A percentile compares a stretch with the other conserved stretches of the same genome.
Evolutionary conservation across 2,113 vertebrate genomes (phyloP).

Genomic region (Passer montanus): DNA sequence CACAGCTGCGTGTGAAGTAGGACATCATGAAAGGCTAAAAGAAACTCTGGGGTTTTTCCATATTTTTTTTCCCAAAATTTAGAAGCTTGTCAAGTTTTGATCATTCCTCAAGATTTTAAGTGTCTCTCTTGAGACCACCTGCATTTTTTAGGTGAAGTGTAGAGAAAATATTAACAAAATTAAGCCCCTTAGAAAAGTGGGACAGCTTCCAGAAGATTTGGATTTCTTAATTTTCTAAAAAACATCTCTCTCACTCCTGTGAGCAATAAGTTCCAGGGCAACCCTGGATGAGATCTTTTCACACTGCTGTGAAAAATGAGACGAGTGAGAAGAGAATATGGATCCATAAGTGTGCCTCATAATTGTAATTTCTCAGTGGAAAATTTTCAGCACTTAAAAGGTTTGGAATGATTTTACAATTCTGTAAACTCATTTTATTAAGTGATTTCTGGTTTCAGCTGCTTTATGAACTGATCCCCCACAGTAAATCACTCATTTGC

Average conservation of each 20-base stretch:
- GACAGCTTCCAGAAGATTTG: not conserved
- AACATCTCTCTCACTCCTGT: not conserved
- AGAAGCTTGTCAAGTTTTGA: not conserved
- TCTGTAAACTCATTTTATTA: slow-evolving; percentile 34
- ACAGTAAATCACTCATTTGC: slow-evolving; percentile 25
- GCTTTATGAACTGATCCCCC: slow-evolving; percentile 29
- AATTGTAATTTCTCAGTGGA: slow-evolving; percentile 30
- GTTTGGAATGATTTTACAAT: slow-evolving; percentile 14
- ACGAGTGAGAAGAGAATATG: not conserved
- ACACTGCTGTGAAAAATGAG: not conserved
- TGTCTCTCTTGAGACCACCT: not conserved
- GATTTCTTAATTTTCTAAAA: not conserved
- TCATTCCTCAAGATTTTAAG: not conserved
- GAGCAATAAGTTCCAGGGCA: not conserved
- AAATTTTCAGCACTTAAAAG: slow-evolving; percentile 11
- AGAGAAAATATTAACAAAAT: not conserved
- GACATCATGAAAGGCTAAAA: not conserved
- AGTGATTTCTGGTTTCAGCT: slow-evolving; percentile 32
- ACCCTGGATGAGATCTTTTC: not conserved
- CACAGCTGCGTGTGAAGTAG: not conserved
- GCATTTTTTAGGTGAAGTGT: not conserved
- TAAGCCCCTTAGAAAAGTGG: not conserved
- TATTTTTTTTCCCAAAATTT: not conserved
- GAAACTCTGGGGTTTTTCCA: not conserved
- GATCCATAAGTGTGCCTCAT: not conserved